Base-by-base conservation (phyloP, 2,113 vertebrate genomes). In the Gnathonemus longibarbis region DNA sequence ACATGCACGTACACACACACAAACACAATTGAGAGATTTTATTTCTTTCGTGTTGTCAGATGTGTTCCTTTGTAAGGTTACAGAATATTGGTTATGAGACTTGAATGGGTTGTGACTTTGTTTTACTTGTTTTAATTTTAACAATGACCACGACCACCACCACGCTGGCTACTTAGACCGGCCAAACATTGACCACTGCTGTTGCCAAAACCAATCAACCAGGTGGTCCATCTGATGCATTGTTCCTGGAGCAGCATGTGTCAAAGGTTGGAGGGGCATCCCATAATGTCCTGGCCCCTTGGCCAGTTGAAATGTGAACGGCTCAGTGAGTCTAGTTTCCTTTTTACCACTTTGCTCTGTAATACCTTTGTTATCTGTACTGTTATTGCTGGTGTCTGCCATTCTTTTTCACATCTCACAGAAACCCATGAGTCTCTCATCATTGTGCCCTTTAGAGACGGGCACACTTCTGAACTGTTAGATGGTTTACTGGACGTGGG, bases 21-120 rank as follows among this genome's bases (percentile, higher is more conserved):
- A 31, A 39, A 83, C 39, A 84, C 5, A 95, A 95, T 95, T 96
- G 92, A 95, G 95, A 91, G 84, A 95, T 94, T 92, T 42, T 95
- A 93, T 95, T 95, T 95, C 95, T 95, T 95, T 84, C 11, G 17
- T 46, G 42, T 83, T 39, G 95, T 93, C 92, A 80, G 95, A 94
- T 95, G 94, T 95, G 96, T 95, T 96, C 96, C 96, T 96, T 97
- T 96, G 94, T 95, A 96, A 95, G 92, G 93, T 93, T 95, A 94
- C 94, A 93, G 91, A 94, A 94, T 93, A 94, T 91, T 84, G 80
- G 50, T 56, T 56, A 56, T 52, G 70, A 90, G 90, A 45, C 62
- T 52, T 24, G 88, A 62, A 50, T 53, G 49, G 70, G 49, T 70
- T 27, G 19, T 66, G n/a, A 50, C 31, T 10, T 70, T 13, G 35